phyloP scores from a whole-genome alignment of 2,888 invertebrate species.

The Hecatera dysodea region DNA sequence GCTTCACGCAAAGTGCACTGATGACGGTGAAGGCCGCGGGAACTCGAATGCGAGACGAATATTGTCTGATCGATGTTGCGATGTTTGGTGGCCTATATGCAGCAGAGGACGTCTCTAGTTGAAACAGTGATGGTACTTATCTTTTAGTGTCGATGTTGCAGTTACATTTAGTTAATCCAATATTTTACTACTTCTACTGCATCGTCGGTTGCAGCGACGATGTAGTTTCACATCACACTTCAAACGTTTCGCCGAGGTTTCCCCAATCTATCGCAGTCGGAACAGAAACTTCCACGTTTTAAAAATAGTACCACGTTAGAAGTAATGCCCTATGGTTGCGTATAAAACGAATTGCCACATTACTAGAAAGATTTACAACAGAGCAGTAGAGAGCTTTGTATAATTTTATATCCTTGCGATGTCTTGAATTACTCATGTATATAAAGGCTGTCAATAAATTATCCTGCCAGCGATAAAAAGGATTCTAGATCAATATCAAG shows the following conservation, averaged over 20 bases:
- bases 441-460: neutral
- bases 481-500: neutral
- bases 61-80: neutral
- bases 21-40: neutral
- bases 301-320: neutral
- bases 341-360: conserved; percentile 9
- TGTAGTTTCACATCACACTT: neutral
- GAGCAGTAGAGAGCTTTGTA: neutral
- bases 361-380: conserved; percentile 25
- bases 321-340: conserved; percentile 5
- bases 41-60: neutral
- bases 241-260: neutral
- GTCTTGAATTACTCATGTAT: neutral
- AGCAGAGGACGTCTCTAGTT: neutral
- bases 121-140: neutral
- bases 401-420: conserved; percentile 10
- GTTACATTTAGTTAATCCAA: neutral
- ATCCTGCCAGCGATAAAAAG: neutral
- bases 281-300: neutral
- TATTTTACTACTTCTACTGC: neutral
- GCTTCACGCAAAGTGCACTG: neutral
- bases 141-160: neutral
- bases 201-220: neutral
- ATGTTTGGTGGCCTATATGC: neutral
- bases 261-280: neutral